Base-by-base conservation (phyloP, 2,797 vertebrate species). In the Salmo trutta region DNA sequence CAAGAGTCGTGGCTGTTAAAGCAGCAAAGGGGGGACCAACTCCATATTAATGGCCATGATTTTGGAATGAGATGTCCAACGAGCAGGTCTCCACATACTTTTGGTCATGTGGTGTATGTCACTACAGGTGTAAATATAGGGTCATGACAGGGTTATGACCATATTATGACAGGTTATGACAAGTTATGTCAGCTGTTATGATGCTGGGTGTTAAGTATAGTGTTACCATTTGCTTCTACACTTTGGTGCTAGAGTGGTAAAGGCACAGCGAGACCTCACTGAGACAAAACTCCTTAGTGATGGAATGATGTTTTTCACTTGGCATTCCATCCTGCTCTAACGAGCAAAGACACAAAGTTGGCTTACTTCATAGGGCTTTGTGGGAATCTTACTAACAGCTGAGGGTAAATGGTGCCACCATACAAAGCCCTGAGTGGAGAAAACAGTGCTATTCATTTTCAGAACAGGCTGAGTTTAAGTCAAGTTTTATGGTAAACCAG, bases 181-280 rank as follows among this genome's bases (percentile, higher is more conserved):
- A 84, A 79, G 76, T 84, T 41, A 10, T 47, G 41, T 47, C 41
- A 47, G 41, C 41, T 47, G 8, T 47, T 47, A 47, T 47, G 41
- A 47, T 12, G 41, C 10, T 47, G 41, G 41, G 41, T 47, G 10
- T 47, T 10, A 47, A 47, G 41, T 47, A 47, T 14, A 47, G 41
- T 47, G 41, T 47, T 47, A 47, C 10, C 10, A 79, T 78, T 59
- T 82, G 76, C 68, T 51, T 69, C 59, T 24, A 64, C 16, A 47
- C 41, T 47, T 47, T 47, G 41, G 41, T 10, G 41, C 2, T 47
- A 47, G 10, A 47, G 41, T 47, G 10, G 10, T 47, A 47, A 47
- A 47, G 41, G 41, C 41, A 47, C 41, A 41, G 67, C 12, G 41
- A 47, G 41, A 12, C 41, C 10, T 12, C 41, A 47, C 41, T 47